Evolutionary conservation across 2,888 invertebrate genomes (phyloP), one percentile per base, ranked within the genome.

Genomic region (Synergus umbraculus): DNA sequence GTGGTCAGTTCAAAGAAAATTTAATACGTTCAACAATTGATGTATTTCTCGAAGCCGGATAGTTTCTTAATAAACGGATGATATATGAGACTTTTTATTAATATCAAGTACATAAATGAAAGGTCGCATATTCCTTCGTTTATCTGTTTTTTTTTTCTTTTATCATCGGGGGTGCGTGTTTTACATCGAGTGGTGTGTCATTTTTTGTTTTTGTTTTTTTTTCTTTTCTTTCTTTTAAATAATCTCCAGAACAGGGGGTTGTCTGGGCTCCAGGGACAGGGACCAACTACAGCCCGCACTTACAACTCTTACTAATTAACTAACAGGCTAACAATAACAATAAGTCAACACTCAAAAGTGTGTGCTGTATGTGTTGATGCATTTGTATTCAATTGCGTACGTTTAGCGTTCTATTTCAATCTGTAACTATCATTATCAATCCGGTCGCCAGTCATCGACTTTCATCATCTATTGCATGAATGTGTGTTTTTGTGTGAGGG

Each of bases 281-380:
- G 92, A 91, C 91, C 91, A 91, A 92, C 91, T 92, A 91, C 90
- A 92, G 90, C 92, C 91, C 91, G 90, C 91, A 91, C 91, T 91
- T 91, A 91, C 91, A 92, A 92, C 90, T 91, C 90, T 92, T 92
- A 92, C 91, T 91, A 92, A 92, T 91, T 92, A 92, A 92, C 92
- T 92, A 92, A 92, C 92, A 92, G 91, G 90, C 92, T 92, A 92
- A 92, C 92, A 92, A 92, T 92, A 92, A 92, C 91, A 92, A 92
- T 91, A 90, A 92, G 91, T 92, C 90, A 91, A 92, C 91, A 90
- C 92, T 91, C 90, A 90, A 91, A 85, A 82, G 87, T 89, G 88
- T 88, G 86, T 88, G 89, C 88, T 87, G 87, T 90, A 86, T 87
- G 88, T 88, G 86, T 89, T 87, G 86, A 87, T 88, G 89, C 89